Conservation (phyloP, 2,113 vertebrate genomes). For the Vulpes vulpes region DNA sequence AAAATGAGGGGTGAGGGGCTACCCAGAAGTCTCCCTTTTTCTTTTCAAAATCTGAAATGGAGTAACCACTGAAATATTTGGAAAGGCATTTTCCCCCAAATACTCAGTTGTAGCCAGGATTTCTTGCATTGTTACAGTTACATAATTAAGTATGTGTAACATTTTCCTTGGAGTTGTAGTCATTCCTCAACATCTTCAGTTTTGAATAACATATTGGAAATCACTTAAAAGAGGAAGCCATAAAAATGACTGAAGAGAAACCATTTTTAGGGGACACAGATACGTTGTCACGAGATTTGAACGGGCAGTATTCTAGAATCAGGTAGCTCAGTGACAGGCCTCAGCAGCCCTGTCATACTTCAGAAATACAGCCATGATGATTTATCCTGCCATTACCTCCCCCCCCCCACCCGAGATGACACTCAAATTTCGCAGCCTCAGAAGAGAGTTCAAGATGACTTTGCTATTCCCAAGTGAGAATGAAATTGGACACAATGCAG, state of each 20-base stretch:
- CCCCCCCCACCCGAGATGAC: background rate
- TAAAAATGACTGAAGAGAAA: background rate
- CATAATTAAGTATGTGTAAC: background rate
- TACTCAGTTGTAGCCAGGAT: background rate
- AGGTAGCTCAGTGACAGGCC: background rate
- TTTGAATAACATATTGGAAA: background rate
- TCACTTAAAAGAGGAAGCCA: background rate
- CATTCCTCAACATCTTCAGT: background rate
- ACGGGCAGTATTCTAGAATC: background rate
- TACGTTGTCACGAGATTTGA: background rate
- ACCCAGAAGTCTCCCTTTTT: background rate
- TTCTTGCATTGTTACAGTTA: background rate
- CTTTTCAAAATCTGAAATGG: constrained; percentile 17
- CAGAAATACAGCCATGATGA: background rate
- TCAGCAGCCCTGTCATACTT: background rate
- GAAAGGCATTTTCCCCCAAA: background rate
- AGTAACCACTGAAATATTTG: background rate
- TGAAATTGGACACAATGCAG: background rate
- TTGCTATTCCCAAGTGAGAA: background rate
- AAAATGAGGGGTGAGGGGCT: background rate
- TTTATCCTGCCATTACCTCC: background rate
- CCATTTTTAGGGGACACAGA: background rate
- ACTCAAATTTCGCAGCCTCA: background rate
- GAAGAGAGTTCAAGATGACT: background rate
- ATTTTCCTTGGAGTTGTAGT: background rate